Evolutionary conservation across 2,113 vertebrate genomes (phyloP).

Genomic region (Balaenoptera acutorostrata): DNA sequence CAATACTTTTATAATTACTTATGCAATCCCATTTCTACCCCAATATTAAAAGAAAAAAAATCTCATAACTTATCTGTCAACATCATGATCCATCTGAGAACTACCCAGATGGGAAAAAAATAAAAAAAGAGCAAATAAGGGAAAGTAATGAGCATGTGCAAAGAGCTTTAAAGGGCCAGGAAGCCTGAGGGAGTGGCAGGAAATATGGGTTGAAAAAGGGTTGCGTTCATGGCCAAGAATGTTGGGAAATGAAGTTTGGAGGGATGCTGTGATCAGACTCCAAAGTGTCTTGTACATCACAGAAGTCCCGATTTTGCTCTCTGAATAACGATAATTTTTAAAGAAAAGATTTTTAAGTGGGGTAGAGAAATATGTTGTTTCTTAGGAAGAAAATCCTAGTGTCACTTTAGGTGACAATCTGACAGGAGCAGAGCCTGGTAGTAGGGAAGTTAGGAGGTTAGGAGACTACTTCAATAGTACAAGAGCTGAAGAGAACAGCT

Average conservation of each 20-base stretch:
- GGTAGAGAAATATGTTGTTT: neutral
- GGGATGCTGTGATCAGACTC: neutral
- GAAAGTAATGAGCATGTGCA: neutral
- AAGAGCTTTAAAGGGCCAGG: neutral
- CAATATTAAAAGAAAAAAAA: neutral
- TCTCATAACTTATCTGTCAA: neutral
- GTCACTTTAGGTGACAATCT: neutral
- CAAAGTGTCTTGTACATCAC: neutral
- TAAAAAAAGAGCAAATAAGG: neutral
- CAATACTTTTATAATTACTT: neutral
- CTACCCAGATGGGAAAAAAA: neutral
- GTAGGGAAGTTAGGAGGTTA: accelerated
- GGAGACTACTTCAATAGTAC: neutral
- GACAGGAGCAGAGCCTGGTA: neutral
- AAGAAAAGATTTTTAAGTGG: neutral
- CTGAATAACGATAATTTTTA: neutral
- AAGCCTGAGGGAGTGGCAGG: neutral
- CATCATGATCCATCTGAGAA: neutral
- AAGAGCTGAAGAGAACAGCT: neutral
- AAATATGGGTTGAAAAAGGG: neutral
- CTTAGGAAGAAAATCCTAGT: neutral
- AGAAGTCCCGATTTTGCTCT: neutral
- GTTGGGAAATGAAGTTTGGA: neutral
- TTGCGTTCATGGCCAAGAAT: neutral
- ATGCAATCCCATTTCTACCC: neutral